These are phyloP conservation scores for Periophthalmodon schlosseri DNA, from an alignment of 2,113 vertebrate species.

Conservation along the genomic window DNA sequence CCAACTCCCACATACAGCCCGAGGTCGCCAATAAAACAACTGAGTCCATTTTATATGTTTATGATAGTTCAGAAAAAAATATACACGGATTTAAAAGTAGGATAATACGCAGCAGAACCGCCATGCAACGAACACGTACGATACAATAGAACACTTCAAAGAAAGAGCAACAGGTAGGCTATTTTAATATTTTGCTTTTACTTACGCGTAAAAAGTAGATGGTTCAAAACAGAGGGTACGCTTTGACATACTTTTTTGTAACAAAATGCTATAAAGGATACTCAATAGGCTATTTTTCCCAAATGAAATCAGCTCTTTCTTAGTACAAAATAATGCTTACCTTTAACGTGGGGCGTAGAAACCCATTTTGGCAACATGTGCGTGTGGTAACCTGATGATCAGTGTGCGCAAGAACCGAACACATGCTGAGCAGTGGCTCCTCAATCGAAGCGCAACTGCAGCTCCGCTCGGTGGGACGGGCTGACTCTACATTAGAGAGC, in stretches of 20 bases:
- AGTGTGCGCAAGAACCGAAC: constrained; percentile 22
- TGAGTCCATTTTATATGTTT: constrained; percentile 45
- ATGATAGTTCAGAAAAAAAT: constrained; percentile 20
- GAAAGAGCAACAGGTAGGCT: not conserved
- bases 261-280: too few species aligned
- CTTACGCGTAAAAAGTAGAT: not conserved
- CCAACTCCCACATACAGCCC: constrained; percentile 62
- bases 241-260: too few species aligned
- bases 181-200: too few species aligned
- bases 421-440: constrained; percentile 25
- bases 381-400: constrained; percentile 10
- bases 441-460: constrained; percentile 10
- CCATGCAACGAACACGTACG: not conserved
- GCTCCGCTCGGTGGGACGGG: constrained; percentile 27
- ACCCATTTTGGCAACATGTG: constrained; percentile 34
- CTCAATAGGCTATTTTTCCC: too few species aligned
- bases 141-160: not conserved
- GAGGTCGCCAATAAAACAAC: constrained; percentile 49
- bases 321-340: constrained; percentile 39
- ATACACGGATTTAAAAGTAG: not conserved
- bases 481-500: not conserved
- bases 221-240: not conserved
- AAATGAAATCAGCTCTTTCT: too few species aligned
- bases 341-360: constrained; percentile 34
- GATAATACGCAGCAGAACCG: not conserved